Percentiles rank a stretch among this genome's conserved stretches.
These are phyloP conservation scores for Nixonia krombeini DNA, from an alignment of 1,140 invertebrate genomes.

Conservation along the genomic window DNA sequence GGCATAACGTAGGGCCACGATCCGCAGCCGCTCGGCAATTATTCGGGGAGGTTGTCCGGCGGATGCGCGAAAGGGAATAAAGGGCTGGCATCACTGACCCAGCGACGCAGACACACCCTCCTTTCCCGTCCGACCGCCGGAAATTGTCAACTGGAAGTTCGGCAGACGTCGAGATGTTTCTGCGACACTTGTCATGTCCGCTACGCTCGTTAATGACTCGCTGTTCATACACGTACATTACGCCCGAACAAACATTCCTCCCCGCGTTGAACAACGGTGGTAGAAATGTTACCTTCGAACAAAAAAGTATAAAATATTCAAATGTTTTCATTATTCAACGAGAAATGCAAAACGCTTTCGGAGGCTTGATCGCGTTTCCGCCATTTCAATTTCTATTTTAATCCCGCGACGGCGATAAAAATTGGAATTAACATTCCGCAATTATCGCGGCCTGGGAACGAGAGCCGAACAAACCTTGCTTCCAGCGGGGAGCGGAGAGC, in stretches of 20 bases:
- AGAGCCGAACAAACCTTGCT: too few relatives aligned
- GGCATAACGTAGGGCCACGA: background rate
- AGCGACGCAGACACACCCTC: background rate
- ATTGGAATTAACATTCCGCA: too few relatives aligned
- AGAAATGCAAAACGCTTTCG: too few relatives aligned
- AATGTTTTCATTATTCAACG: too few relatives aligned
- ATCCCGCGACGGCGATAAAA: too few relatives aligned
- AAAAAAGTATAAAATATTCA: too few relatives aligned
- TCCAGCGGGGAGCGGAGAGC: too few relatives aligned
- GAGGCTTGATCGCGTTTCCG: too few relatives aligned
- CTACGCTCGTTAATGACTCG: background rate
- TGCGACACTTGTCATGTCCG: background rate
- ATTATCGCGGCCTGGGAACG: too few relatives aligned
- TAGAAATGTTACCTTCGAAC: too few relatives aligned
- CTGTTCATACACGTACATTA: background rate
- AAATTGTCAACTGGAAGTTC: conserved; percentile 1
- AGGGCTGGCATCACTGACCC: background rate
- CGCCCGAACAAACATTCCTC: background rate
- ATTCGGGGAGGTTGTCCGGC: background rate
- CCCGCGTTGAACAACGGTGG: too few relatives aligned
- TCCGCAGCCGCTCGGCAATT: background rate
- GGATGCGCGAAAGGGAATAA: background rate
- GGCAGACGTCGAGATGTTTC: background rate
- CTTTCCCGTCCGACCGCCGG: background rate
- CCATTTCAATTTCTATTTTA: too few relatives aligned